Percentiles rank a stretch among this genome's conserved stretches.
Conservation (phyloP, 2,113 vertebrate genomes). For the Toxotes chatareus region DNA sequence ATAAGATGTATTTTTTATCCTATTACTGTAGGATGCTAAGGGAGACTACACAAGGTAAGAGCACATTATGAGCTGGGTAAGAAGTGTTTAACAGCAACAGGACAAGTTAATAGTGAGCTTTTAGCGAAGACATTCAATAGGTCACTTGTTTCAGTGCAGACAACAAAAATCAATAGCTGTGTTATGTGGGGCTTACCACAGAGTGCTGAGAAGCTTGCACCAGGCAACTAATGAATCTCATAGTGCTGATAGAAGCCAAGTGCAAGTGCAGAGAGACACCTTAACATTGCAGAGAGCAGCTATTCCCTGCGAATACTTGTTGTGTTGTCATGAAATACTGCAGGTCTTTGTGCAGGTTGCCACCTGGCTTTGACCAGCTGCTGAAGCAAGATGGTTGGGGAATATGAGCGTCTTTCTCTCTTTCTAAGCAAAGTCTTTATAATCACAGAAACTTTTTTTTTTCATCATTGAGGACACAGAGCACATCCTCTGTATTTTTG, state of each 20-base stretch:
- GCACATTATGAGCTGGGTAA: constrained; percentile 34
- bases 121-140: constrained; percentile 64
- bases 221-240: constrained; percentile 75
- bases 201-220: constrained; percentile 65
- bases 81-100: constrained; percentile 65
- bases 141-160: constrained; percentile 66
- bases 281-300: constrained; percentile 30
- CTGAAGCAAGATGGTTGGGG: background rate
- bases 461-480: background rate
- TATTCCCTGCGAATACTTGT: background rate
- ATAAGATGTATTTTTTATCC: constrained; percentile 29
- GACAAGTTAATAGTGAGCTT: constrained; percentile 61
- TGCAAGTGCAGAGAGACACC: constrained; percentile 16
- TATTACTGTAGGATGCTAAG: constrained; percentile 90
- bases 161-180: constrained; percentile 73
- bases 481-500: background rate
- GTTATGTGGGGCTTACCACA: constrained; percentile 64
- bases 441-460: background rate
- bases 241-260: constrained; percentile 55
- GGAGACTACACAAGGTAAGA: constrained; percentile 97
- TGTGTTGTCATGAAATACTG: constrained; percentile 22
- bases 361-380: constrained; percentile 44
- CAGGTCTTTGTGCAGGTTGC: constrained; percentile 31
- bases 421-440: background rate
- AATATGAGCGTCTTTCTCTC: background rate